Conservation (phyloP, 2,888 invertebrate species). For the Melanotus villosus region DNA sequence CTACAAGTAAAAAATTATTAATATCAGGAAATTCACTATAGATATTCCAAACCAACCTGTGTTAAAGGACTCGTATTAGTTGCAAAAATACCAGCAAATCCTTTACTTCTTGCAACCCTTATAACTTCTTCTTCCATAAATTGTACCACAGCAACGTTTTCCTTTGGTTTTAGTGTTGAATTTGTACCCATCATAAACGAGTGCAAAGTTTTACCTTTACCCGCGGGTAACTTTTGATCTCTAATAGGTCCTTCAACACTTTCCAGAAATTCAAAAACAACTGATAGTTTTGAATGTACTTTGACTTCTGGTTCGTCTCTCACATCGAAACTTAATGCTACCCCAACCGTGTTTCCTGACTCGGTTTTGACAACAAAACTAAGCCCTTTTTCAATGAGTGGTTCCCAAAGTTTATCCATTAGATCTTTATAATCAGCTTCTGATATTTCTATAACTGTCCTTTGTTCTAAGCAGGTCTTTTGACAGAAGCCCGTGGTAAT, state of each 20-base stretch:
- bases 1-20: conserved; percentile 70
- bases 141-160: conserved; percentile 85
- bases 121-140: conserved; percentile 85
- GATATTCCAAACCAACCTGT: conserved; percentile 72
- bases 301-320: conserved; percentile 84
- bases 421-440: conserved; percentile 79
- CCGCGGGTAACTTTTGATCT: conserved; percentile 74
- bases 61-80: conserved; percentile 92
- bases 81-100: conserved; percentile 84
- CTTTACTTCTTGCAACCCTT: conserved; percentile 74
- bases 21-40: not conserved
- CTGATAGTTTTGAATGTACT: conserved; percentile 77
- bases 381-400: conserved; percentile 78
- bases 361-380: conserved; percentile 78
- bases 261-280: conserved; percentile 86
- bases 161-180: conserved; percentile 75
- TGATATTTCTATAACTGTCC: conserved; percentile 79
- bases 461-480: conserved; percentile 89
- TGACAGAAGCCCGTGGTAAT: conserved; percentile 88
- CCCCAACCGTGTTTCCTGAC: conserved; percentile 75
- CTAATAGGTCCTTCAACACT: conserved; percentile 81
- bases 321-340: conserved; percentile 86
- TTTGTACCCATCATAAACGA: conserved; percentile 92
- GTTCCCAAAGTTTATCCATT: conserved; percentile 79
- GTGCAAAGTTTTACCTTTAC: conserved; percentile 81